phyloP scores from a whole-genome alignment of 2,888 invertebrate genomes.

The Mesochorus sp. region DNA sequence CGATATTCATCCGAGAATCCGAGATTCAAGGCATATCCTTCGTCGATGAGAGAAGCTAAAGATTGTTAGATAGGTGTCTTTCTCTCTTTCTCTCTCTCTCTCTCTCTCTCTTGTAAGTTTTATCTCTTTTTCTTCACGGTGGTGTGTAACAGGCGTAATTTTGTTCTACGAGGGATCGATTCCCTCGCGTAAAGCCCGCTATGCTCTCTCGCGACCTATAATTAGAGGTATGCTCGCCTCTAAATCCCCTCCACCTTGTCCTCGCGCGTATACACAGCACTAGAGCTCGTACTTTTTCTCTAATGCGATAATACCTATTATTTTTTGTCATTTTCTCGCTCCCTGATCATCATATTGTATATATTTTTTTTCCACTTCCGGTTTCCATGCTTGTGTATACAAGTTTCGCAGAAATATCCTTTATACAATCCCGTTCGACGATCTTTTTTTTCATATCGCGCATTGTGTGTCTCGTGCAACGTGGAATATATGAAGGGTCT shows the following conservation, averaged over 20 bases:
- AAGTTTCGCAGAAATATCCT: too few species aligned
- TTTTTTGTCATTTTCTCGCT: too few species aligned
- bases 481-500: too few species aligned
- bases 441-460: too few species aligned
- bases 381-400: too few species aligned
- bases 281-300: slow-evolving; percentile 38
- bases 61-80: slow-evolving; percentile 15
- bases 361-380: too few species aligned
- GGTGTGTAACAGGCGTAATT: slow-evolving; percentile 31
- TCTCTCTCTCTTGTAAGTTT: too few species aligned
- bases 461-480: too few species aligned
- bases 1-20: slow-evolving; percentile 22
- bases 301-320: slow-evolving; percentile 19
- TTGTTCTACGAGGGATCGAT: slow-evolving; percentile 60
- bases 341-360: too few species aligned
- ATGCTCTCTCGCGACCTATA: slow-evolving; percentile 56
- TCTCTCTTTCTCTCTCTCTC: neutral
- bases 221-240: slow-evolving; percentile 61
- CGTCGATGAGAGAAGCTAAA: neutral
- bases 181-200: slow-evolving; percentile 60
- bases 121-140: too few species aligned
- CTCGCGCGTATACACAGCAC: slow-evolving; percentile 40
- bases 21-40: slow-evolving; percentile 20
- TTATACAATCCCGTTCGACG: too few species aligned
- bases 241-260: slow-evolving; percentile 35